phyloP scores from a whole-genome alignment of 2,888 invertebrate species.

The Chrysolina americana region DNA sequence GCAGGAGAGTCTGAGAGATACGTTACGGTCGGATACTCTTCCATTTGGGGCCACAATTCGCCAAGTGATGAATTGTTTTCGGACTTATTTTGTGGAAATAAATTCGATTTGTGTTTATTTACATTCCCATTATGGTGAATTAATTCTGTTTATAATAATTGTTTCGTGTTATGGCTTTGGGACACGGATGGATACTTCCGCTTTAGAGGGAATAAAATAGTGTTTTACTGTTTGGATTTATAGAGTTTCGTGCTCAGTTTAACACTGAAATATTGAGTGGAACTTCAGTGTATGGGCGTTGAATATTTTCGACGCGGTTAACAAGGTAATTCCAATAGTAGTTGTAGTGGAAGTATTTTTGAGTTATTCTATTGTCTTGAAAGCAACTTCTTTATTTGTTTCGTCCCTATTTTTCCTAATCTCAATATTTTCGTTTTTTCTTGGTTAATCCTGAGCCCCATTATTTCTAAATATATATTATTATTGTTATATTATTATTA shows the following conservation, averaged over 20 bases:
- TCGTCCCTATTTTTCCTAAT: no score
- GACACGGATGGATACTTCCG: conserved; percentile 52
- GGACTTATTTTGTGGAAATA: conserved; percentile 61
- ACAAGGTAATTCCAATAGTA: no score
- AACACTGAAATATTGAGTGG: conserved; percentile 32
- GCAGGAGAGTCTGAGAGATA: conserved; percentile 39
- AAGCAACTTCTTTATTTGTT: no score
- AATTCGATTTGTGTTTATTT: conserved; percentile 64
- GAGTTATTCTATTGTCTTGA: no score
- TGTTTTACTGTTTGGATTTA: conserved; percentile 39
- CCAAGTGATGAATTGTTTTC: conserved; percentile 63
- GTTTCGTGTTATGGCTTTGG: conserved; percentile 56
- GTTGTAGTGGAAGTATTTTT: no score
- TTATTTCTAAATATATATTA: no score
- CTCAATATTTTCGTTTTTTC: no score
- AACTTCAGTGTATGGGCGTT: background rate
- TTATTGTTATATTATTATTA: no score
- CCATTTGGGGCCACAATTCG: conserved; percentile 26
- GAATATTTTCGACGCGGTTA: background rate
- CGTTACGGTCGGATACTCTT: conserved; percentile 59
- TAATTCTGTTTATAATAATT: conserved; percentile 58
- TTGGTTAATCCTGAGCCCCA: no score
- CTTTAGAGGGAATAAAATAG: conserved; percentile 37
- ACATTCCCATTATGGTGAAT: conserved; percentile 56
- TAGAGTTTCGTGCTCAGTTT: conserved; percentile 27